A percentile compares a stretch with the other conserved stretches of the same genome.
Conservation (phyloP, 2,113 vertebrate species). For the Mus musculus region GRCm39 chr3:72032001-72032500, state of each 20-base stretch:
- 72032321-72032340: neutral
- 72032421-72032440: neutral
- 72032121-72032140: neutral
- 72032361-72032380: neutral
- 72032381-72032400: neutral
- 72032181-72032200: neutral
- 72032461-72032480: neutral
- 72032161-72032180: neutral
- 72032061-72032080: neutral
- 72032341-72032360: neutral
- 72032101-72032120: constrained; percentile 1
- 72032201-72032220: neutral
- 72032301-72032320: neutral
- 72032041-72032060: neutral
- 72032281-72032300: neutral
- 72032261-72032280: constrained; percentile 8
- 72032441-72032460: neutral
- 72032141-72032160: neutral
- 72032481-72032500: neutral
- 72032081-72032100: neutral
- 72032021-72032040: no score
- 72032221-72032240: neutral
- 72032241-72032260: neutral
- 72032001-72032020: no score
- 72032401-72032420: neutral